Evolutionary conservation across 2,888 invertebrate species (phyloP), one percentile per base, ranked within the genome.

Genomic region (Leptothorax acervorum): DNA sequence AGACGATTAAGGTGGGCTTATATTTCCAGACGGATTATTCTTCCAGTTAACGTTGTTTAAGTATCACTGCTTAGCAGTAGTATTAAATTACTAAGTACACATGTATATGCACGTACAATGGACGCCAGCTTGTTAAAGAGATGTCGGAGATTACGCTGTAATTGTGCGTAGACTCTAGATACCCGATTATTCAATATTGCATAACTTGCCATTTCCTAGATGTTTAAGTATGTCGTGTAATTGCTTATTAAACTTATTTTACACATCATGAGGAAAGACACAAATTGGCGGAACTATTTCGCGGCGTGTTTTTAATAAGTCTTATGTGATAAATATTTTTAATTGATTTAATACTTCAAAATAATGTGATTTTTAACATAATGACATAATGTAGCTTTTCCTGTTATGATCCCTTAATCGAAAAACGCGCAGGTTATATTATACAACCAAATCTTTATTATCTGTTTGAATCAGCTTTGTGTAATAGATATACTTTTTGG

Each of bases 31-130:
- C 57, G 79, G 55, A 79, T 79, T 79, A 71, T 71, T 79, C 71
- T 79, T 79, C 57, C 71, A 79, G 45, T 79, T 79, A 71, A 45
- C 57, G 45, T 79, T 70, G 70, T 70, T 79, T 71, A 79, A 79
- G 51, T 82, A 75, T 82, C 63, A 63, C 53, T 82, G 82, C 75
- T 82, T 42, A 62, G 28, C 82, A 68, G 75, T 60, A 8, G 42
- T 23, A 82, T 57, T 62, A 82, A 79, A 79, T 79, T 71, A 71
- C 71, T 60, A 71, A 60, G 71, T 71, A 39, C 60, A 60, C 71
- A 48, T 35, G 57, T 35, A 57, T 48, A 60, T 60, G 35, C 79
- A 60, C 35, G 35, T 57, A 35, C 45, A 23, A 60, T 71, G 23
- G 60, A 79, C 60, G 31, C 35, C n/a, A 71, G 79, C 71, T 71